A percentile compares a stretch with the other conserved stretches of the same genome.
phyloP scores from a whole-genome alignment of 2,113 vertebrate species.

The Hydrolagus affinis region DNA sequence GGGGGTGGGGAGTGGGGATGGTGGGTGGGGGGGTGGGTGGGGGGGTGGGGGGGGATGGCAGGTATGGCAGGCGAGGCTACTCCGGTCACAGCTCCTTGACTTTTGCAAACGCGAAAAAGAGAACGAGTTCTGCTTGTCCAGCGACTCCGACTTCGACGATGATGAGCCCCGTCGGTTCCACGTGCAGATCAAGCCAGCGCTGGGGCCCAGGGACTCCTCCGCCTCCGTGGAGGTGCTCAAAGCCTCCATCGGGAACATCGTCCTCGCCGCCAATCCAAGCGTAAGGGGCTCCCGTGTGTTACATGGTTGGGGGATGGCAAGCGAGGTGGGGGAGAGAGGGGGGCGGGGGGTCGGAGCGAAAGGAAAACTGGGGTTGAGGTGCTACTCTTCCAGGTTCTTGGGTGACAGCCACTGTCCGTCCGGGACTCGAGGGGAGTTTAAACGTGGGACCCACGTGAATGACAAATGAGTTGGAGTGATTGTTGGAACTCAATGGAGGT shows the following conservation, averaged over 20 bases:
- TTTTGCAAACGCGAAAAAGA: constrained; percentile 51
- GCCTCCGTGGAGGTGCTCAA: constrained; percentile 72
- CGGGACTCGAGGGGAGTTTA: no score
- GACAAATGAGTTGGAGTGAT: background rate
- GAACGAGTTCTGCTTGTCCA: constrained; percentile 71
- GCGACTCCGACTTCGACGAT: constrained; percentile 86
- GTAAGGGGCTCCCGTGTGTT: constrained; percentile 40
- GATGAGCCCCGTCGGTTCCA: constrained; percentile 83
- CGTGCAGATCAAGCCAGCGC: constrained; percentile 77
- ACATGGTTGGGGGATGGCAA: background rate
- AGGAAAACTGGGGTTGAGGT: background rate
- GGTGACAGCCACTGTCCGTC: no score
- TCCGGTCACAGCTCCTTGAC: constrained; percentile 58
- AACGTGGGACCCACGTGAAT: no score
- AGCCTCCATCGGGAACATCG: constrained; percentile 75
- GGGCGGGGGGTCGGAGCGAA: background rate
- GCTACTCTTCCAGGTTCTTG: no score
- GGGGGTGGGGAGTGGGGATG: background rate
- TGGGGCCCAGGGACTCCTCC: constrained; percentile 47
- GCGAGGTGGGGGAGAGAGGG: background rate
- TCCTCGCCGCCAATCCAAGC: constrained; percentile 67
- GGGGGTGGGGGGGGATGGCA: background rate
- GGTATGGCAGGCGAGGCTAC: background rate
- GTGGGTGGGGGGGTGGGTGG: background rate
- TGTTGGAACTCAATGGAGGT: background rate